Evolutionary conservation across 1,140 invertebrate species (phyloP), one percentile per base, ranked within the genome.

Genomic region (Cecropterus lyciades): DNA sequence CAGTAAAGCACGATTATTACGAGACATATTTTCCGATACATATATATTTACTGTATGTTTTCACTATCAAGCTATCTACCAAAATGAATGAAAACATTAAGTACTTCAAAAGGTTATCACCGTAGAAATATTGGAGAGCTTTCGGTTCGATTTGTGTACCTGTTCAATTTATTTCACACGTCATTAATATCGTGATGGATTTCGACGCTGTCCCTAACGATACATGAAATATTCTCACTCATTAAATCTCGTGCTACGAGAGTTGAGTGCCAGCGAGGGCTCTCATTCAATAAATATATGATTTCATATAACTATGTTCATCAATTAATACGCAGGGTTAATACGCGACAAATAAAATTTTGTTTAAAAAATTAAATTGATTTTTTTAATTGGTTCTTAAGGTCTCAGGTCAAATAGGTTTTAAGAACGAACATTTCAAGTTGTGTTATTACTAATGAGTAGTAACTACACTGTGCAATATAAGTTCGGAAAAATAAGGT

Each of bases 181-280:
- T 89, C 80, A 81, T 89, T 88, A 88, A 88, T 89, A 88, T 84
- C 75, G 79, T 85, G 83, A 88, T 88, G 87, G 85, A 86, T 89
- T 83, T 80, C 83, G 79, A 84, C 75, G 79, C 73, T 72, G 75
- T 76, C 85, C 79, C 77, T 83, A 84, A 87, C 82, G 85, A 87
- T 82, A 84, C 81, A 84, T 89, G 85, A 85, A 89, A 87, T 84
- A 82, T 85, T 87, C 84, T 65, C 82, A 82, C 77, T 87, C 83
- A 87, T 89, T 85, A 89, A 89, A 87, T 89, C 77, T 81, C 73
- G 74, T 72, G 71, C 76, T 73, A 70, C 73, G 75, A 59, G 70
- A 81, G 70, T 84, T 73, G 79, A 85, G 83, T 77, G 82, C 63
- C 73, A 67, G 72, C 72, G 78, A 87, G 78, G 69, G 68, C 76